Evolutionary conservation across 2,888 invertebrate species (phyloP), one percentile per base, ranked within the genome.

Genomic region (Biston stratarius): DNA sequence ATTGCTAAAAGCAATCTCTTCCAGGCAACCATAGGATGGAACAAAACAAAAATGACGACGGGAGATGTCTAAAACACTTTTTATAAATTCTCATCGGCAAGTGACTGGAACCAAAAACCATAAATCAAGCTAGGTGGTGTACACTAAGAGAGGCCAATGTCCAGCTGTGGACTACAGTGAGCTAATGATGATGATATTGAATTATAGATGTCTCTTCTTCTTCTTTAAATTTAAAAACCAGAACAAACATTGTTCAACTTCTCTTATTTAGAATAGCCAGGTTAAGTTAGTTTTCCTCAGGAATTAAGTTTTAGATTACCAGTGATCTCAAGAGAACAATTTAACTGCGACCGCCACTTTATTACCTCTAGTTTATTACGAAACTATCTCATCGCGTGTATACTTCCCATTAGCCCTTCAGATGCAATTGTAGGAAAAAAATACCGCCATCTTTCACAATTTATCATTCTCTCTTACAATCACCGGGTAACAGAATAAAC

Each of bases 401-500:
- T 42, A 47, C 45, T 51, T 33, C 44, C 40, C 67, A 64, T 68
- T 68, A 63, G n/a, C 38, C 51, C 38, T 40, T 42, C 15, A 45
- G 60, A 56, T 68, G 67, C 67, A 67, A 49, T 59, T 67, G 48
- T 62, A 36, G 44, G 61, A 61, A 52, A 24, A 56, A 67, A 67
- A 64, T 67, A 67, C n/a, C 60, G 38, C 36, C 14, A 64, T 45
- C 15, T 47, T 57, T 49, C 55, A 53, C 62, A 47, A 62, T 56
- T 56, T 57, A 67, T 67, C 57, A 64, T 53, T 69, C 61, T 56
- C 68, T 64, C 74, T 53, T 59, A 34, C 38, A 45, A 42, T 45
- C 45, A 38, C 14, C 14, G 1, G 15, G 33, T 3, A 10, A 34
- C 34, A 38, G 6, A 14, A 12, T 24, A 61, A 7, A 7, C 61